phyloP scores from a whole-genome alignment of 2,113 vertebrate species.

The Lophura nycthemera region DNA sequence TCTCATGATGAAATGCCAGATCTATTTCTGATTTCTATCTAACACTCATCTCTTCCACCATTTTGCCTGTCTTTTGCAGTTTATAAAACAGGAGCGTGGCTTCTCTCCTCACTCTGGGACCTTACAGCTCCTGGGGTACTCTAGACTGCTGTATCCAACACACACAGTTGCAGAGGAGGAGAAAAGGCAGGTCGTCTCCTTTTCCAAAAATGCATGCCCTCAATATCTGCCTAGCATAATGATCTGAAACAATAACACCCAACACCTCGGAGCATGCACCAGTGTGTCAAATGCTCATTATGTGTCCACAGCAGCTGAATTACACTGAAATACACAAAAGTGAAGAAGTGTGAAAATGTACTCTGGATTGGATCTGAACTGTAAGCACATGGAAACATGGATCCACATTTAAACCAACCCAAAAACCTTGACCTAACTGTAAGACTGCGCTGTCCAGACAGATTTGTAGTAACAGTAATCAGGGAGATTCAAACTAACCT shows the following conservation, averaged over 20 bases:
- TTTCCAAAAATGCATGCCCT: accelerated
- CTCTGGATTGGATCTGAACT: background rate
- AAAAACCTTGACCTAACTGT: background rate
- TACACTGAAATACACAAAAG: background rate
- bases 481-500: background rate
- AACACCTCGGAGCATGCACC: background rate
- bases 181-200: background rate
- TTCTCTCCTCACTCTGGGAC: background rate
- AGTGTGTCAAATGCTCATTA: background rate
- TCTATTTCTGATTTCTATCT: background rate
- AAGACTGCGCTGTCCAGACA: background rate
- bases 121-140: background rate
- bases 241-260: background rate
- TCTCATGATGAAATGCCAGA: background rate
- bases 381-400: background rate
- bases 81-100: background rate
- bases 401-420: background rate
- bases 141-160: background rate
- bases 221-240: background rate
- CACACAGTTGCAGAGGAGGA: accelerated
- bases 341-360: background rate
- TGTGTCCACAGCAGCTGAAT: background rate
- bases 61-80: background rate
- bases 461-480: background rate
- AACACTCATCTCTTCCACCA: background rate